Base-by-base conservation (phyloP, 1,140 invertebrate genomes). In the Penaeus japonicus region DNA sequence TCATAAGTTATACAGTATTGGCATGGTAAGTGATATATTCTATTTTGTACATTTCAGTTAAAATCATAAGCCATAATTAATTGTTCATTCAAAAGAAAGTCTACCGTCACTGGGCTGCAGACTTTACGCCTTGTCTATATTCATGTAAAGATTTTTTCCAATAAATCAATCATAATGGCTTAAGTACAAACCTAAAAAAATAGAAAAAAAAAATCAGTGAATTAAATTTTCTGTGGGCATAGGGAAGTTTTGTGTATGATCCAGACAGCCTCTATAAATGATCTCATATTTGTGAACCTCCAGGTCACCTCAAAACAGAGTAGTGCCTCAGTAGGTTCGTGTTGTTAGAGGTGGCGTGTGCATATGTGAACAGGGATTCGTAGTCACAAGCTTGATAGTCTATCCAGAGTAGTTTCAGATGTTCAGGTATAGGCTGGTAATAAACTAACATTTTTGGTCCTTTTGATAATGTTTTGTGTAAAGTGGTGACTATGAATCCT, bases 271-370 rank as follows among this genome's bases (percentile, higher is more conserved):
- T 79, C 77, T 53, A 79, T 79, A 53, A 54, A 83, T 83, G 81
- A 83, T 83, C 81, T 83, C 81, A 83, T 83, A 83, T 83, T 83
- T 83, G 39, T 83, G 27, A 83, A 83, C 65, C 55, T 57, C 30
- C 47, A 47, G 54, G 39, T 82, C 39, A 54, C 47, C 47, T 47
- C 47, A 47, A 15, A 47, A 15, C 77, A 79, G 39, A 39, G 17
- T 79, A 53, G n/a, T 83, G 27, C 59, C 54, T 32, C 39, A 62
- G 59, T 62, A 62, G 55, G 24, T 59, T 54, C 54, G 65, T 65
- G 30, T 59, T 65, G 55, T 83, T 32, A 27, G 59, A 65, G 81
- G 55, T 62, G 27, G 30, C 53, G 53, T 83, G 81, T 47, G 12
- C 32, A 62, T 32, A 83, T 20, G 55, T 32, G 80, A 55, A 59